Base-by-base conservation (phyloP, 2,113 vertebrate species). In the Natator depressus region DNA sequence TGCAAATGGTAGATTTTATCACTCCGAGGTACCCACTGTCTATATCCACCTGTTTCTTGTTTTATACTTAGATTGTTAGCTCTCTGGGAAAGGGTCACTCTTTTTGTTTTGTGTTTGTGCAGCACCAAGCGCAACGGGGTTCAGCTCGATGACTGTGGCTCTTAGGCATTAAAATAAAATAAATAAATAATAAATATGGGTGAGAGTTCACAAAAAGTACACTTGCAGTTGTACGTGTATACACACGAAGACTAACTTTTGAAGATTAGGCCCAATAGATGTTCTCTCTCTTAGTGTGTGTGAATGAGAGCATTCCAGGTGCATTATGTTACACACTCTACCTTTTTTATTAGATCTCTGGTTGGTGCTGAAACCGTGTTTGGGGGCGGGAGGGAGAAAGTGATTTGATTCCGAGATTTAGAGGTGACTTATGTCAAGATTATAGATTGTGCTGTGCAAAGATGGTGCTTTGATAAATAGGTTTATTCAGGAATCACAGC, bases 401-500 rank as follows among this genome's bases (percentile, higher is more conserved):
- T 79, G 27, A 50, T 84, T 96, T 92, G 85, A 62, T 93, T 96
- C 80, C 84, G 65, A 87, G 62, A 83, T 95, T 97, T 97, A 90
- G 80, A 95, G 93, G 85, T 94, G 91, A 94, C 81, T 89, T 97
- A 50, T 90, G 62, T 96, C 62, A 92, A 19, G 94, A 94, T 91
- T 96, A 85, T 92, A 94, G 81, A 95, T 93, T 81, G 90, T 84
- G 19, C 82, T 89, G 69, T 94, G 83, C 85, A 78, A 88, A 75
- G 72, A 47, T 54, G 55, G 35, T 85, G 50, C 57, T 93, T 93
- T 2, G 1, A 93, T 95, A 96, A 94, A 93, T 91, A 88, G 89
- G 79, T 91, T 93, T 82, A 65, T 69, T 94, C 57, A 54, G 92
- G 89, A 96, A 85, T 94, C 83, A 54, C 83, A 94, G 89, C 86